Evolutionary conservation across 2,888 invertebrate genomes (phyloP), one percentile per base, ranked within the genome.

Genomic region (Boloria selene): DNA sequence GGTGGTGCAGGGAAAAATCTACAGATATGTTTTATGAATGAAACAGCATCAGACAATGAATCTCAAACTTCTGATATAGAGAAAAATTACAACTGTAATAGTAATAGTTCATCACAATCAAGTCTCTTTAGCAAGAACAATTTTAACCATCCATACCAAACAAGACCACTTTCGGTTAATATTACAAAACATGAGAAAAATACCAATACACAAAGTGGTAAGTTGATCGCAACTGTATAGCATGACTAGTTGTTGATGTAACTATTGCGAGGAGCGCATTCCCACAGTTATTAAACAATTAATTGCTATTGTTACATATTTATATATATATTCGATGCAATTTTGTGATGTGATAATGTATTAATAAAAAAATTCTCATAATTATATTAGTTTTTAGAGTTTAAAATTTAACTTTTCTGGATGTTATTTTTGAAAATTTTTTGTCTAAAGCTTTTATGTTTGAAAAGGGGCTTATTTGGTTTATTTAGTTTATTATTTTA

Each of bases 11-110:
- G 97, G 75, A 97, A 96, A 96, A 98, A 97, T 92, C 95, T 98
- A 61, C 98, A 98, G 93, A 97, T 98, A 79, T 98, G 98, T 93
- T 98, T 98, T 89, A 97, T 98, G 96, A 98, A 98, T 86, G 98
- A 98, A 86, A 96, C 96, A 64, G 96, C 96, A 68, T 96, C 96
- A 61, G 97, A 97, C 85, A 95, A 94, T 77, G 97, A 97, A 85
- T 96, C 96, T 75, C 95, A 95, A 73, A 93, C 93, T 72, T 96
- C 95, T 64, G 96, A 96, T 77, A 93, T 94, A 72, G 96, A 96
- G 84, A 93, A 78, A 80, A 90, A 81, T 79, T 73, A 81, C 70
- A 85, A 79, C 75, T 78, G 76, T 79, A 84, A 79, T 75, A 85
- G 79, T 78, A 90, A 87, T 81, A 88, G 82, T 78, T 80, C 87